Conservation (phyloP, 1,140 invertebrate species). For the Drosophila varians region DNA sequence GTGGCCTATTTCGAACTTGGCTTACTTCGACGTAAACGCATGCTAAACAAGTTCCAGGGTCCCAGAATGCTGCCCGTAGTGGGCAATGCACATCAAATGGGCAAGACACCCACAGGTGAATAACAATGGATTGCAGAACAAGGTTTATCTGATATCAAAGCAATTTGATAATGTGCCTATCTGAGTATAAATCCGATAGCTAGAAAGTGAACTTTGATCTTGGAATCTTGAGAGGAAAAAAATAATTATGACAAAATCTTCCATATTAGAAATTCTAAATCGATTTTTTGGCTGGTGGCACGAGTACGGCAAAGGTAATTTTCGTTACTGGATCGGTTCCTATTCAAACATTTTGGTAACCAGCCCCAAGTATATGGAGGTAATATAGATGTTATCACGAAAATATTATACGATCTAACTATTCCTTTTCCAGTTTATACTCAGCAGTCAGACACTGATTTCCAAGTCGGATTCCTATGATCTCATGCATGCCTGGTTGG, state of each 20-base stretch:
- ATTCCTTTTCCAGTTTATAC: constrained; percentile 39
- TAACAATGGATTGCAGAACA: neutral
- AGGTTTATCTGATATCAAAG: neutral
- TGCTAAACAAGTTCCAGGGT: constrained; percentile 54
- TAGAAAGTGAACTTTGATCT: neutral
- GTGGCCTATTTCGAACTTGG: constrained; percentile 53
- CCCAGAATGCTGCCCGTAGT: constrained; percentile 62
- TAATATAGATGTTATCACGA: constrained; percentile 4
- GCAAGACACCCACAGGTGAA: constrained; percentile 63
- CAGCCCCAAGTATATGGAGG: constrained; percentile 72
- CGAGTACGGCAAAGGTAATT: constrained; percentile 54
- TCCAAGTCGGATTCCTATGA: constrained; percentile 76
- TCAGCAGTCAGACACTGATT: constrained; percentile 63
- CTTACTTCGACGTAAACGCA: constrained; percentile 22
- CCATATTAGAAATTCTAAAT: constrained; percentile 55
- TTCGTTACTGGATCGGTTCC: constrained; percentile 64
- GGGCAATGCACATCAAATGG: constrained; percentile 73
- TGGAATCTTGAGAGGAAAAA: neutral
- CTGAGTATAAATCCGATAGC: neutral
- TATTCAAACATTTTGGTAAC: constrained; percentile 59
- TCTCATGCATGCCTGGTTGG: constrained; percentile 83
- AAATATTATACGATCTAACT: neutral
- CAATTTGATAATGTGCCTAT: neutral
- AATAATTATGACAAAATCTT: neutral
- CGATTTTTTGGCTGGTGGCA: constrained; percentile 65